These are phyloP conservation scores for Chrysotoxum bicinctum DNA, from an alignment of 2,888 invertebrate species.

Conservation along the genomic window DNA sequence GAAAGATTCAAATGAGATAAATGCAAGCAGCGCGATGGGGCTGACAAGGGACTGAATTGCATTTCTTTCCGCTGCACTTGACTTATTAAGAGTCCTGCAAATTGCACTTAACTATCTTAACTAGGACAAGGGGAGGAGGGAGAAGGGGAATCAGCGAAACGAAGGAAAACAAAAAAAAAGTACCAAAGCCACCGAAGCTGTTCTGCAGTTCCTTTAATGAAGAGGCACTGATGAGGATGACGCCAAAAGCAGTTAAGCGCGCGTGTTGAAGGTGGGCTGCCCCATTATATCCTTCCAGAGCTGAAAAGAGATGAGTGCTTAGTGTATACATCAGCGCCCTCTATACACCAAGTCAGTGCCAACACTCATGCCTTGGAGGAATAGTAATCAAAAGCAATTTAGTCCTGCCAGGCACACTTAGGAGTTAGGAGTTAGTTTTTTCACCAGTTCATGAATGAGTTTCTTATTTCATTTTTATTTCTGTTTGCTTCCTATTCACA, in stretches of 20 bases:
- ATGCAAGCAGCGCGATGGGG: conserved; percentile 16
- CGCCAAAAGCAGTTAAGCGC: conserved; percentile 53
- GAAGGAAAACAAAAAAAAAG: background rate
- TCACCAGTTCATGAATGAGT: conserved; percentile 10
- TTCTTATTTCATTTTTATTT: background rate
- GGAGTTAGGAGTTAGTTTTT: conserved; percentile 25
- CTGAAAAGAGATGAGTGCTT: conserved; percentile 29
- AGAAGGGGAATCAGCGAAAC: background rate
- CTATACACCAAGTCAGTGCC: background rate
- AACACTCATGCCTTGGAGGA: conserved; percentile 30
- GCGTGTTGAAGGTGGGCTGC: conserved; percentile 37
- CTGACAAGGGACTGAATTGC: conserved; percentile 32
- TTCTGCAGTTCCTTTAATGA: conserved; percentile 54
- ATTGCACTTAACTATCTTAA: conserved; percentile 55
- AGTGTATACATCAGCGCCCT: conserved; percentile 9
- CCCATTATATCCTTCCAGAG: background rate
- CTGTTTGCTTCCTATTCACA: background rate
- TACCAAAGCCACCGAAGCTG: conserved; percentile 34
- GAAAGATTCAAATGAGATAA: conserved; percentile 61
- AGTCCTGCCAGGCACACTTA: conserved; percentile 51
- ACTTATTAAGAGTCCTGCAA: conserved; percentile 64
- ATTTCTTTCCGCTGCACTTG: conserved; percentile 55
- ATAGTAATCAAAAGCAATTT: conserved; percentile 59
- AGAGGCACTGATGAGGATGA: conserved; percentile 59
- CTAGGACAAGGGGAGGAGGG: background rate